Evolutionary conservation across 2,888 invertebrate genomes (phyloP), one percentile per base, ranked within the genome.

Genomic region (Cerastis leucographa): DNA sequence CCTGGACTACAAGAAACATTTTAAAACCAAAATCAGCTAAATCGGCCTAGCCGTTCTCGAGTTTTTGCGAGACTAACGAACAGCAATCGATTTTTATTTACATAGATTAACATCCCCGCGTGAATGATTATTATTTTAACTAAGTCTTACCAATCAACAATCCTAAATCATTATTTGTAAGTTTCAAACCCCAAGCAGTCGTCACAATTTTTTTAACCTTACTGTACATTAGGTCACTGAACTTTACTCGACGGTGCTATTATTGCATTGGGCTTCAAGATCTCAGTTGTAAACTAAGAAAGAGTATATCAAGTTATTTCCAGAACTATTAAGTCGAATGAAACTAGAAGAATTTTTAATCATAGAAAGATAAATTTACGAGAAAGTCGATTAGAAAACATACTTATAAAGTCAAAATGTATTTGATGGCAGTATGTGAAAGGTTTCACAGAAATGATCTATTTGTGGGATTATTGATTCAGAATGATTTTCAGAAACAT

Each of bases 231-330:
- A 35, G 44, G 54, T 74, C 8, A 76, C 25, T 74, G 64, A 74
- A 56, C 46, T 76, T 56, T 46, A 64, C 54, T 74, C 25, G 22
- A 54, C 19, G 35, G 35, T 54, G 54, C 44, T 25, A n/a, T 46
- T 74, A 54, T 54, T 75, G 51, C 35, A 64, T 12, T 46, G 74
- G 54, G 46, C 17, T 64, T 74, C 44, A 35, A 54, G 12, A 65
- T 64, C 74, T 64, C 74, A 64, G 74, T 64, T 54, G 74, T 74
- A 75, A 75, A 74, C 74, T 64, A 8, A 35, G 22, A 12, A 40
- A 40, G 40, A 62, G 40, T 40, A 40, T 75, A 54, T 54, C 44
- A 64, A 54, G 35, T 64, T 46, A 44, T 74, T 54, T 74, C 66
- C 11, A 64, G 74, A 62, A 12, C 14, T n/a, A 73, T 51, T 44